Evolutionary conservation across 2,888 invertebrate genomes (phyloP).

Genomic region (Lymantria monacha): DNA sequence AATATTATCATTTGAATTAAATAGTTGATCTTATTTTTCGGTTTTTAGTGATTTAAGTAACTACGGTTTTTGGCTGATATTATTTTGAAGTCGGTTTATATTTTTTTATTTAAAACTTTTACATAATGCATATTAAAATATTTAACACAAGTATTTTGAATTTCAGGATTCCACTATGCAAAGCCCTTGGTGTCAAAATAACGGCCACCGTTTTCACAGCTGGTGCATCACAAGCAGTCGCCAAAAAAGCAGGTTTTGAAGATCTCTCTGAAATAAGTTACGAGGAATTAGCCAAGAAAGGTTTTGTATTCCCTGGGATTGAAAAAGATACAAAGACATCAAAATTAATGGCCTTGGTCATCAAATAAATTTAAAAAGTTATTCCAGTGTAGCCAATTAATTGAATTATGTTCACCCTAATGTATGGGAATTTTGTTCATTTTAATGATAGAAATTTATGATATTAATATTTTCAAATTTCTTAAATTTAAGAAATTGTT

Average conservation of each 20-base stretch:
- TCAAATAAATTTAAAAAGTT: slow-evolving; percentile 37
- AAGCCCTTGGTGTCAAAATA: slow-evolving; percentile 67
- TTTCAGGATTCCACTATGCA: slow-evolving; percentile 75
- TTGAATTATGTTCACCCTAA: neutral
- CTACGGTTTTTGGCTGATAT: too few relatives aligned
- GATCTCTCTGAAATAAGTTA: slow-evolving; percentile 67
- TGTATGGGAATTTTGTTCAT: neutral
- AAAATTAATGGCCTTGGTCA: slow-evolving; percentile 66
- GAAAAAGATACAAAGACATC: slow-evolving; percentile 65
- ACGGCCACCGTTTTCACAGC: slow-evolving; percentile 80
- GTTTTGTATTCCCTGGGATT: slow-evolving; percentile 66
- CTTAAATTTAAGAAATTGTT: too few relatives aligned
- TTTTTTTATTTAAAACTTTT: too few relatives aligned
- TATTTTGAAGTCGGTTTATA: too few relatives aligned
- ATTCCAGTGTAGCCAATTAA: neutral
- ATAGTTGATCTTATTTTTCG: too few relatives aligned
- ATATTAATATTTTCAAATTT: too few relatives aligned
- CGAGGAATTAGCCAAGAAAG: slow-evolving; percentile 65
- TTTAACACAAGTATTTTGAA: neutral
- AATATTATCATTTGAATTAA: too few relatives aligned
- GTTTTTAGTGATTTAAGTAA: too few relatives aligned
- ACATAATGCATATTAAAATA: too few relatives aligned
- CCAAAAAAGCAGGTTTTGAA: slow-evolving; percentile 73
- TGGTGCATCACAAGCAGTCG: slow-evolving; percentile 73
- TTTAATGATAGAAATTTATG: too few relatives aligned